Evolutionary conservation across 1,140 invertebrate species (phyloP).

Genomic region (Melipona quadrifasciata): DNA sequence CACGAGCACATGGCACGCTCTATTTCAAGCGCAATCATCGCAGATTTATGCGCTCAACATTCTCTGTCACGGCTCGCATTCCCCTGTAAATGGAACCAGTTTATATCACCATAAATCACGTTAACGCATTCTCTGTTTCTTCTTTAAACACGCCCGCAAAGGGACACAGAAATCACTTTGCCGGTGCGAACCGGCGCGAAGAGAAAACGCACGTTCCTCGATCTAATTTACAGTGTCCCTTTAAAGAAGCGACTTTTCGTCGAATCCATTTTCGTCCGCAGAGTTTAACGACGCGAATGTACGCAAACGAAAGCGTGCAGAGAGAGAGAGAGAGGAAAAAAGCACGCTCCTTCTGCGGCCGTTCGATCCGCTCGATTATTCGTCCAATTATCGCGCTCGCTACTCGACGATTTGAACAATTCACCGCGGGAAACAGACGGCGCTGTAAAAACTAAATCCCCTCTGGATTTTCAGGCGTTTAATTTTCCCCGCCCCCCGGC

Average conservation of each 20-base stretch:
- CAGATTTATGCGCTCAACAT: slow-evolving; percentile 9
- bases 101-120: slow-evolving; percentile 5
- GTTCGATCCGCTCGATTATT: background rate
- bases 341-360: too few species aligned
- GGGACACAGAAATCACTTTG: background rate
- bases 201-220: too few species aligned
- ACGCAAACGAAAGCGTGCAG: background rate
- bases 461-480: too few species aligned
- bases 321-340: too few species aligned
- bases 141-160: background rate
- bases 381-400: too few species aligned
- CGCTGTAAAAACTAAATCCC: too few species aligned
- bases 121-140: background rate
- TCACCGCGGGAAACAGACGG: too few species aligned
- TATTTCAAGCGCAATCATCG: background rate
- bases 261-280: background rate
- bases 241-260: background rate
- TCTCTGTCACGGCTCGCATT: slow-evolving; percentile 4
- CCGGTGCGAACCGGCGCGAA: background rate
- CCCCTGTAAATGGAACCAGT: background rate
- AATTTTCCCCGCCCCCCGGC: too few species aligned
- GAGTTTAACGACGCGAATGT: background rate
- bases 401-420: background rate
- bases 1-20: background rate
- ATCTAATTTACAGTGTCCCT: background rate